Conservation (phyloP, 2,113 vertebrate genomes). For the Zosterops hypoxanthus region DNA sequence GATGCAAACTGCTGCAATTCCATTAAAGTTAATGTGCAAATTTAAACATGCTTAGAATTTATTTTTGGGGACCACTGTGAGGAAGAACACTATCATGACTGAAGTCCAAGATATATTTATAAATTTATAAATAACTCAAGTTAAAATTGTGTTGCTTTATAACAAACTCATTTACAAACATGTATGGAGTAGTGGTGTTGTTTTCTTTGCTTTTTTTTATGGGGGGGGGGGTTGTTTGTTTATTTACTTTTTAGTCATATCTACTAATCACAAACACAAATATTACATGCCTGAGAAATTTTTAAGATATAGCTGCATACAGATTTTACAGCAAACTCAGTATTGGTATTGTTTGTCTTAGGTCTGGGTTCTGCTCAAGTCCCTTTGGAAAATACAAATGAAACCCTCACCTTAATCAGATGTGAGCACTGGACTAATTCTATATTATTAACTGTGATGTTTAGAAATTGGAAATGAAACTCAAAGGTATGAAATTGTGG, state of each 20-base stretch:
- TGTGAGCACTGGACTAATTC: background rate
- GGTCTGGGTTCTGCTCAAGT: background rate
- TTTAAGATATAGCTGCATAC: background rate
- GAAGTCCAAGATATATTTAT: background rate
- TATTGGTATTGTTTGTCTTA: background rate
- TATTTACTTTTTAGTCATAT: background rate
- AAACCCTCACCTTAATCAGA: background rate
- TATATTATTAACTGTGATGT: background rate
- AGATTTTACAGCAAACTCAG: background rate
- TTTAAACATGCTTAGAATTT: background rate
- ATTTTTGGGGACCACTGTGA: background rate
- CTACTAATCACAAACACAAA: background rate
- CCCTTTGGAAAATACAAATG: background rate
- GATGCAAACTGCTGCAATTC: background rate
- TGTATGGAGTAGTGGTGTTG: background rate
- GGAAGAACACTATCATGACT: constrained; percentile 20
- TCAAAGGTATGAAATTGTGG: background rate
- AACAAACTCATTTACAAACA: background rate
- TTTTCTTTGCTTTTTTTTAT: background rate
- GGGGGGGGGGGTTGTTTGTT: no score
- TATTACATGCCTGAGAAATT: background rate
- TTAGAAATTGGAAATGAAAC: background rate
- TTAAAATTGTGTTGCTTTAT: background rate
- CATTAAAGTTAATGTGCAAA: background rate
- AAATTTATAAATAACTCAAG: constrained; percentile 37